phyloP scores from a whole-genome alignment of 2,797 vertebrate genomes.

The Chanos chanos region DNA sequence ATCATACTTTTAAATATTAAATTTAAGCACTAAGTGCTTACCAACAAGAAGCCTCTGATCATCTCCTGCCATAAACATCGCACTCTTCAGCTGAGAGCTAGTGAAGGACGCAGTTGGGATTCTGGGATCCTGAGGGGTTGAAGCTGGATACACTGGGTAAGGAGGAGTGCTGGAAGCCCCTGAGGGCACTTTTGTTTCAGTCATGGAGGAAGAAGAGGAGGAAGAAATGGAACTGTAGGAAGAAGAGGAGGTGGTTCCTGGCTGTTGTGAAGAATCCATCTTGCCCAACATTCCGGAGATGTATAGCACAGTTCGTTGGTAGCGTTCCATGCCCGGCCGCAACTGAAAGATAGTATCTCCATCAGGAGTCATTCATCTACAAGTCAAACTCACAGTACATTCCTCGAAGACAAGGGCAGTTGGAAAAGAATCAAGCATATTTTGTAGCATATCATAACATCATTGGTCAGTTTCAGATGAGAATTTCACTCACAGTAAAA shows the following conservation, averaged over 20 bases:
- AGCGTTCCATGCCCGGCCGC: slow-evolving; percentile 75
- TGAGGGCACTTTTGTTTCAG: slow-evolving; percentile 30
- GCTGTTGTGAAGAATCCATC: slow-evolving; percentile 42
- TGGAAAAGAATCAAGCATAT: background rate
- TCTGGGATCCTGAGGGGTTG: slow-evolving; percentile 53
- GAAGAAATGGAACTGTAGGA: slow-evolving; percentile 35
- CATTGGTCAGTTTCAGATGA: background rate
- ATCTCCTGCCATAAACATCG: slow-evolving; percentile 78
- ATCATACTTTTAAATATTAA: background rate
- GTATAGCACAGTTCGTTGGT: slow-evolving; percentile 78
- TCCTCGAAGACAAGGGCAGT: too few species aligned
- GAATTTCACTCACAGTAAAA: slow-evolving; percentile 71
- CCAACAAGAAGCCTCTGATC: slow-evolving; percentile 73
- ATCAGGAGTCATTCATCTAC: background rate
- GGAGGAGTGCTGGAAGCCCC: background rate
- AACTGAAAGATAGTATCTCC: slow-evolving; percentile 62
- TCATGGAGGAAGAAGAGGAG: background rate
- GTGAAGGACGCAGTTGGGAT: slow-evolving; percentile 56
- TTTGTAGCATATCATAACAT: background rate
- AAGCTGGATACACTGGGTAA: slow-evolving; percentile 44
- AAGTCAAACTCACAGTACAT: background rate
- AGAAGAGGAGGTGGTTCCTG: slow-evolving; percentile 37
- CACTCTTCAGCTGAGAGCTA: slow-evolving; percentile 47
- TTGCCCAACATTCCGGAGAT: slow-evolving; percentile 66
- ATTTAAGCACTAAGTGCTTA: slow-evolving; percentile 43